Percentiles rank a stretch among this genome's conserved stretches.
Conservation (phyloP, 2,888 invertebrate species). For the Drosophila gaucha region DNA sequence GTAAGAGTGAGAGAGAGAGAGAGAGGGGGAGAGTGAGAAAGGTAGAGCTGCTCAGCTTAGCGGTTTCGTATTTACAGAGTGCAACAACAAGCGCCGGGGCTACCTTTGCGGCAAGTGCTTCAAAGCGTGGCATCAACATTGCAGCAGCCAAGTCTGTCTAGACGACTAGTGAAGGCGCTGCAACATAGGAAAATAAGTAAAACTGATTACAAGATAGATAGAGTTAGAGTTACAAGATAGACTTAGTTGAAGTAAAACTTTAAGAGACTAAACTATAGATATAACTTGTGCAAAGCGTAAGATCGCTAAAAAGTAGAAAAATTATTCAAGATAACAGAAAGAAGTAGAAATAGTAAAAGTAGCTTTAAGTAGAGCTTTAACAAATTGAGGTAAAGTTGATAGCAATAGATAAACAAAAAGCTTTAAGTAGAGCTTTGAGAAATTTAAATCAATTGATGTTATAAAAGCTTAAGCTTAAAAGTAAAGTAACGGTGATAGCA, state of each 20-base stretch:
- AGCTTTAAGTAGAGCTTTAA: neutral
- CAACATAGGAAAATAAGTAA: neutral
- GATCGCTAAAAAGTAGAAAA: no score
- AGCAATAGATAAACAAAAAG: neutral
- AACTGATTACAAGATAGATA: no score
- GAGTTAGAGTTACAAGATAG: no score
- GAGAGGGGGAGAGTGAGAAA: neutral
- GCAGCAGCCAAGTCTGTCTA: neutral
- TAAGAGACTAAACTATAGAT: no score
- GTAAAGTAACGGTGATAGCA: no score
- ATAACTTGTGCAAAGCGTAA: no score
- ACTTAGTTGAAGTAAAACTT: neutral
- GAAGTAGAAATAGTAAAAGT: no score
- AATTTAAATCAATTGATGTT: no score
- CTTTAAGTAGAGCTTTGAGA: neutral
- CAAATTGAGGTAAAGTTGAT: neutral
- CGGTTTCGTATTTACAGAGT: conserved; percentile 22
- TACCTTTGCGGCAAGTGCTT: conserved; percentile 19
- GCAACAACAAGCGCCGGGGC: conserved; percentile 28
- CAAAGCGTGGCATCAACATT: conserved; percentile 37
- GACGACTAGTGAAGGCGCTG: conserved; percentile 28
- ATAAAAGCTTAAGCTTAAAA: no score
- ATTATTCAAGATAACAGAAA: no score
- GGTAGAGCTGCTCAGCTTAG: conserved; percentile 1
- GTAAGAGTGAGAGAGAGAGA: neutral